Base-by-base conservation (phyloP, 35 echinoderm and acorn worm species). In the Eucidaris tribuloides region DNA sequence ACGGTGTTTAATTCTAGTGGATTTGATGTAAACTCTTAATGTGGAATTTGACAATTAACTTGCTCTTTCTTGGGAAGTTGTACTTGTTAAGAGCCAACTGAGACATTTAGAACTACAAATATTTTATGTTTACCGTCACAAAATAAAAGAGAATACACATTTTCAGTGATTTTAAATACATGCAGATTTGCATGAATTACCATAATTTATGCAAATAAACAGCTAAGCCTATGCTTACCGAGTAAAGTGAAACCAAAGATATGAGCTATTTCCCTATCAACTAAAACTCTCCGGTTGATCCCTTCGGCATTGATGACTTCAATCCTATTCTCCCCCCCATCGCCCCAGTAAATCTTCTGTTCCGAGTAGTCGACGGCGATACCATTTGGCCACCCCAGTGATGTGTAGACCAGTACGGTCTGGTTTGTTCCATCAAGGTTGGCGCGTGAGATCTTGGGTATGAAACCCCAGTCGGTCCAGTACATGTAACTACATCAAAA, bases 191-290 rank as follows among this genome's bases (percentile, higher is more conserved):
- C n/a, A n/a, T n/a, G n/a, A n/a, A n/a, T n/a, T n/a, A n/a, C n/a
- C n/a, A n/a, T n/a, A n/a, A n/a, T n/a, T n/a, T n/a, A n/a, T n/a
- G n/a, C n/a, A n/a, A n/a, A n/a, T n/a, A n/a, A n/a, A n/a, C n/a
- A n/a, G n/a, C n/a, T n/a, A n/a, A n/a, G n/a, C n/a, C n/a, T n/a
- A n/a, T 90, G 82, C 94, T 44, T 82, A 92, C 94, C 94, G 6
- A 92, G 90, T 18, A 97, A 65, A 79, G 63, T 93, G 71, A 97
- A 97, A 11, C 94, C 94, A 81, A 97, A 97, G 19, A 97, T 92
- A 78, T 97, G 94, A 2, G 90, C 90, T 0, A 85, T 84, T 20
- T 85, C 81, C 14, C 85, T 23, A 32, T 83, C 71, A 4, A 93
- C 90, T 45, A 97, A 19, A 6, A 92, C 86, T 20, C 63, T 61